Evolutionary conservation across 2,113 vertebrate genomes (phyloP), one percentile per base, ranked within the genome.

Genomic region (Cryptomyrus ogoouensis): DNA sequence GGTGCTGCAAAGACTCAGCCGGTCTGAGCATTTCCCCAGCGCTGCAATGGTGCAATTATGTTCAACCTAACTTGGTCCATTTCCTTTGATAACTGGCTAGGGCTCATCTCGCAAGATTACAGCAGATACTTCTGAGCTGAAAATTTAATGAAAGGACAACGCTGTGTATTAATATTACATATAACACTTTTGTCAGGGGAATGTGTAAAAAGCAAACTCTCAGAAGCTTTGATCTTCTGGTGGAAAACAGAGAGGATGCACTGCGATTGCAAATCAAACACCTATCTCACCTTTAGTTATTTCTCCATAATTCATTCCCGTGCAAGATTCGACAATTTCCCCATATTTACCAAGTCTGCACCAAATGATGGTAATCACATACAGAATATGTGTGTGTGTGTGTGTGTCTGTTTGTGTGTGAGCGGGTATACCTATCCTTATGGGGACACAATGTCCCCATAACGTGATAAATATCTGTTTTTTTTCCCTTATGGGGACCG

Each of bases 81-180:
- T 56, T 88, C 86, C 27, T 56, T 56, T 88, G 86, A 39, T 88
- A 24, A 88, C 31, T 88, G 35, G 31, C 86, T 56, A 10, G 50
- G n/a, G 47, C 47, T 50, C 6, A 58, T 58, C 86, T 88, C 86
- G 12, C 39, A 39, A 31, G 2, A 39, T 53, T 88, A 88, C 52
- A 88, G 86, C 46, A 42, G 86, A 53, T 56, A 31, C 50, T 21
- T 88, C 53, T 88, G 52, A 58, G 27, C 53, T 49, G 13, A 87
- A 84, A 86, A 31, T 49, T 42, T 53, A 42, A 39, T 53, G 17
- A 88, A 56, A 88, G 86, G 31, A 31, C 52, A 88, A 58, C 58
- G 86, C 31, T 35, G 31, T 88, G 52, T 31, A 52, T 86, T 58
- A 88, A 88, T 80, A 80, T 44, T 50, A 53, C 88, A 83, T 52